Base-by-base conservation (phyloP, 2,797 vertebrate genomes). In the Chaetodon trifasciatus region DNA sequence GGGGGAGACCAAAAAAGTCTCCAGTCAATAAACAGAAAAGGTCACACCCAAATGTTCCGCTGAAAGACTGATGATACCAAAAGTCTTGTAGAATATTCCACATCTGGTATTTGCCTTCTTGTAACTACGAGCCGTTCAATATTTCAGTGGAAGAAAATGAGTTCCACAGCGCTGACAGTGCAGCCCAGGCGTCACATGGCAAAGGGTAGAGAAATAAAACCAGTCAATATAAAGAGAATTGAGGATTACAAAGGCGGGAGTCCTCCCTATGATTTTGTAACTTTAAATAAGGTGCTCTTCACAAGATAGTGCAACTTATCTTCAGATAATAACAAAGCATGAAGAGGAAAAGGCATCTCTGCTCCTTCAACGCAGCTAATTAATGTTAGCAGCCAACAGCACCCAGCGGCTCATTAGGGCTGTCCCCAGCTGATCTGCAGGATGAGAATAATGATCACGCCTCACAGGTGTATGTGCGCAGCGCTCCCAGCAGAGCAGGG, bases 21-120 rank as follows among this genome's bases (percentile, higher is more conserved):
- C 85, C 60, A 82, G 89, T 91, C 89, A 88, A 91, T 93, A 88
- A 88, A 87, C 83, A 87, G 85, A 89, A 94, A 95, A 95, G 93
- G 93, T 95, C 93, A 94, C 79, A 81, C 63, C 66, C 73, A 47
- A 93, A 92, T 90, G 90, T 94, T 93, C 92, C 72, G 69, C 81
- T 86, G 79, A 63, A 80, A 91, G 88, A 89, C 83, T 73, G 84
- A 93, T 85, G 89, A 87, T 37, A 91, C 87, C 65, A 37, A 72
- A 78, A 71, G 57, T 71, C 82, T 39, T 1, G 50, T 24, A 62
- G 85, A 88, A 92, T 85, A 88, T 88, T 89, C 85, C 78, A 76
- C 78, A 73, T 78, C 73, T 91, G 88, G 82, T 89, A 92, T 92
- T 92, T 93, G 82, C 83, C 64, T 74, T 19, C 55, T 58, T 52